Conservation (phyloP, 2,797 vertebrate genomes). For the Eulemur coronatus region DNA sequence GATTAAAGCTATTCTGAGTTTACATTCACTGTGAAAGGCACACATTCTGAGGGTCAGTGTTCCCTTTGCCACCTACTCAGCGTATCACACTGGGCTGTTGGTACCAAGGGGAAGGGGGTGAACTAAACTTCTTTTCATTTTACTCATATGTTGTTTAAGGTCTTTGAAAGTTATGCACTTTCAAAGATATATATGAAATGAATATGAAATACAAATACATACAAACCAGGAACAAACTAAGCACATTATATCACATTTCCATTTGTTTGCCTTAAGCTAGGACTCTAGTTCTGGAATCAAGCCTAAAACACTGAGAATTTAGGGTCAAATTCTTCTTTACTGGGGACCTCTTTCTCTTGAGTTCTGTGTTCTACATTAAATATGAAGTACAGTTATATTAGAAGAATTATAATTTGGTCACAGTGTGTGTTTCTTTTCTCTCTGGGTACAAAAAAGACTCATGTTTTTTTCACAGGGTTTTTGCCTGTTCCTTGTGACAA, state of each 20-base stretch:
- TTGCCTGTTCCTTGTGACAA: neutral
- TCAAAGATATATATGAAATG: too few species aligned
- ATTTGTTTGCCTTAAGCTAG: conserved; percentile 53
- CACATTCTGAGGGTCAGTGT: neutral
- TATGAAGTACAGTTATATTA: neutral
- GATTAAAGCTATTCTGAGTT: neutral
- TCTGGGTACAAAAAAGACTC: neutral
- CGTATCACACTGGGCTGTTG: neutral
- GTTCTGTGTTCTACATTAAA: neutral
- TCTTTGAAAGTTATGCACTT: neutral
- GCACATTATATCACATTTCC: neutral
- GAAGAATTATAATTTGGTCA: neutral
- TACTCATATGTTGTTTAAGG: neutral
- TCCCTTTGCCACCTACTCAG: neutral
- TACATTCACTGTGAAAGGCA: neutral
- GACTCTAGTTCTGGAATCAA: neutral
- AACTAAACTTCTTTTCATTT: conserved; percentile 6
- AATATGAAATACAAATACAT: neutral
- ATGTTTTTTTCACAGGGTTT: neutral
- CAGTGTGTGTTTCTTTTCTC: neutral
- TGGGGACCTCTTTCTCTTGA: neutral
- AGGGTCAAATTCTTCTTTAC: neutral
- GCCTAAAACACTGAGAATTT: conserved; percentile 17
- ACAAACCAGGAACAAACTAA: neutral
- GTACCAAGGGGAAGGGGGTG: neutral